These are phyloP conservation scores for Eublepharis macularius DNA, from an alignment of 2,113 vertebrate species.

Conservation along the genomic window DNA sequence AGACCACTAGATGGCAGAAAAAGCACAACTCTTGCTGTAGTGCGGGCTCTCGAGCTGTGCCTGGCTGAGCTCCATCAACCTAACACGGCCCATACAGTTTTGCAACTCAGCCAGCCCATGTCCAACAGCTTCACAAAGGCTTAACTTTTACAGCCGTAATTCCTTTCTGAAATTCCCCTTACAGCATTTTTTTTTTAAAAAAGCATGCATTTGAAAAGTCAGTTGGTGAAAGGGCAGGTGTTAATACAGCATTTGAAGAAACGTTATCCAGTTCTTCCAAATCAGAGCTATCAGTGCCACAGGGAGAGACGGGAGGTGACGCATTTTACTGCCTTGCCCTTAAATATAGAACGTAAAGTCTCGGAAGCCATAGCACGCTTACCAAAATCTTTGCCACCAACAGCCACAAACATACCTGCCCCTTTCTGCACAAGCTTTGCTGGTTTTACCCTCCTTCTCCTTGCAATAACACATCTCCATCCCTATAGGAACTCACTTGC, in stretches of 20 bases:
- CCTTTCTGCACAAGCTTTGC: not conserved
- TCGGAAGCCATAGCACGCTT: not conserved
- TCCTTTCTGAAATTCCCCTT: too few species aligned
- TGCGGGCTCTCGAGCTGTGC: not conserved
- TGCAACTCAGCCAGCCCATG: too few species aligned
- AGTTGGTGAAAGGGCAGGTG: not conserved
- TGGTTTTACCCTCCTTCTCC: too few species aligned
- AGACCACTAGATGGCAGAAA: not conserved
- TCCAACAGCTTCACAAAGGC: not conserved
- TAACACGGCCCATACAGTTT: not conserved
- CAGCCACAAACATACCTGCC: not conserved
- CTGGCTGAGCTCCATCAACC: not conserved
- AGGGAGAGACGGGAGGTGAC: not conserved
- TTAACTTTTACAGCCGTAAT: not conserved
- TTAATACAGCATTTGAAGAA: not conserved
- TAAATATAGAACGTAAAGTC: not conserved
- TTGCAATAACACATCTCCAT: too few species aligned
- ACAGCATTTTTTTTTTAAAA: not conserved
- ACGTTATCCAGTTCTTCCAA: not conserved
- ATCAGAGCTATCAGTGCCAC: not conserved
- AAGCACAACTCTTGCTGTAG: not conserved
- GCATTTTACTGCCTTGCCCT: not conserved
- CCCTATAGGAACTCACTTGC: too few species aligned
- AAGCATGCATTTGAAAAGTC: not conserved
- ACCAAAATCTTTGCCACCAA: not conserved